Percentiles rank a stretch among this genome's conserved stretches.
Conservation (phyloP, 2,113 vertebrate species). For the Mormoops blainvillei region DNA sequence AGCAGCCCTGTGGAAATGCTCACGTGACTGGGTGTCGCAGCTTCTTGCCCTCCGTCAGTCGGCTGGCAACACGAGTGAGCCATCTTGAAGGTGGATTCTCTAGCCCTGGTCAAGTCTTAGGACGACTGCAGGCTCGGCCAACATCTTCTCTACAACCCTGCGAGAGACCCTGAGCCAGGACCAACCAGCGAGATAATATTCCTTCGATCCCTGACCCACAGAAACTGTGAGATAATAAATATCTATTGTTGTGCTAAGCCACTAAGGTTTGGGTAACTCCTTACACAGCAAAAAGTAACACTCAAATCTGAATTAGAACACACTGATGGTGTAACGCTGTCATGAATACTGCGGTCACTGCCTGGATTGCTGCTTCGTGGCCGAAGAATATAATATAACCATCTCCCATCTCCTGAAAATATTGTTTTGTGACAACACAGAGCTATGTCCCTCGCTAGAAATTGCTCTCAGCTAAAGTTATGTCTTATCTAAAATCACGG, state of each 20-base stretch:
- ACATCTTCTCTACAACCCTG: neutral
- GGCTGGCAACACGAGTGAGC: neutral
- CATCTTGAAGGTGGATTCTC: neutral
- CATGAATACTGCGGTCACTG: neutral
- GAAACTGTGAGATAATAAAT: neutral
- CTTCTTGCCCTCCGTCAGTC: neutral
- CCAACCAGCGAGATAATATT: neutral
- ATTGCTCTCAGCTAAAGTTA: neutral
- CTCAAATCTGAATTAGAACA: neutral
- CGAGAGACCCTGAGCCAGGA: neutral
- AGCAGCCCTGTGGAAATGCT: neutral
- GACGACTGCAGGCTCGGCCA: neutral
- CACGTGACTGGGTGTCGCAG: neutral
- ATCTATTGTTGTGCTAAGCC: neutral
- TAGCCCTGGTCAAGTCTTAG: neutral
- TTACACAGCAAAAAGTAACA: neutral
- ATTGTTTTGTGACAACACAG: neutral
- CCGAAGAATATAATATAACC: neutral
- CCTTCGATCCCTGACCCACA: neutral
- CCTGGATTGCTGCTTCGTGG: neutral
- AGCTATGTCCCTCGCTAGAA: neutral
- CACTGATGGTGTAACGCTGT: neutral
- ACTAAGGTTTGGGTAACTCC: neutral
- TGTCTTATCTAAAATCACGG: neutral
- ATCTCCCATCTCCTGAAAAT: neutral